Base-by-base conservation (phyloP, 2,888 invertebrate species). In the Allacma fusca region DNA sequence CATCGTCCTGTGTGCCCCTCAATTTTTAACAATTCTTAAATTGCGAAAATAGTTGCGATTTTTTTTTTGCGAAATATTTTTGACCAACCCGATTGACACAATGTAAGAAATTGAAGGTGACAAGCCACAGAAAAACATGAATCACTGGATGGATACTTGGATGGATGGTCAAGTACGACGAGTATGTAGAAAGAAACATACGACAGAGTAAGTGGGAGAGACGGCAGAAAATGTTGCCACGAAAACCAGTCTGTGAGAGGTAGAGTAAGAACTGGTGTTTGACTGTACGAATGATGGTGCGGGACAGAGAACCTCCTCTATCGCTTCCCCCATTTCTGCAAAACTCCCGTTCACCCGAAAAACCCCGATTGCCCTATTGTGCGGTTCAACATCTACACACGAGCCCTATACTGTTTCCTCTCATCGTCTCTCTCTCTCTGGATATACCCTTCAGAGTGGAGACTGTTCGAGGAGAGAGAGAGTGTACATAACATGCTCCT, bases 131-230 rank as follows among this genome's bases (percentile, higher is more conserved):
- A 70, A 44, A 70, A 70, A 70, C 7, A 26, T 70, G 43, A 23
- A 44, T 70, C 23, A 70, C 44, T 43, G 70, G 71, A 71, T 71
- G 71, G 71, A 71, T 28, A 71, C 23, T 71, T 71, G 71, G 71
- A 71, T 71, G 71, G 71, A 71, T 71, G 28, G 71, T 71, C 71
- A 71, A 71, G 71, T 71, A 26, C 13, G 57, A 57, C n/a, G 16
- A 5, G 13, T 28, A 43, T 23, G 29, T 21, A 62, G 59, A 29
- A 73, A 34, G 57, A 59, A 64, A 59, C 40, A 62, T 62, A 62
- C 23, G 73, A 73, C 21, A 73, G 62, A 40, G 16, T 19, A 34
- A 34, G 62, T 9, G n/a, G 24, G 34, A 59, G 19, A 40, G 23
- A 73, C 21, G 57, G 40, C 62, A 73, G 73, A 73, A 64, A 73